phyloP scores from a whole-genome alignment of 2,797 vertebrate genomes.

The Propithecus perrieri region DNA sequence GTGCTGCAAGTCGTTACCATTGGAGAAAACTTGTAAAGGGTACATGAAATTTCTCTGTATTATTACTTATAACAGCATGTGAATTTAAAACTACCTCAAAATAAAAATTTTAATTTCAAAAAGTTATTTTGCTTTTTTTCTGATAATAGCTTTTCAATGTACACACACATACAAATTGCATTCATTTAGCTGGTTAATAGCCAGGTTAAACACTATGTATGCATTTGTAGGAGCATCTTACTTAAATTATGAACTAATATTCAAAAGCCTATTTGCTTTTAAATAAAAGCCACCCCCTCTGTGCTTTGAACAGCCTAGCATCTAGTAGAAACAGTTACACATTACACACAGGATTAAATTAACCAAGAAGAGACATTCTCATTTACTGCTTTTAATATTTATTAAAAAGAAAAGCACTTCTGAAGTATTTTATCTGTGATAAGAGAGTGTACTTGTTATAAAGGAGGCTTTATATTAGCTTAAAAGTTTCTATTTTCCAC shows the following conservation, averaged over 20 bases:
- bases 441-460: neutral
- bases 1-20: neutral
- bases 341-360: neutral
- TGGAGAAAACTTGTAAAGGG: neutral
- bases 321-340: neutral
- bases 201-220: neutral
- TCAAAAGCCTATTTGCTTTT: neutral
- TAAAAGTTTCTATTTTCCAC: neutral
- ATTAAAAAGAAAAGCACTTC: neutral
- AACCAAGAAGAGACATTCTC: neutral
- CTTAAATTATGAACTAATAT: neutral
- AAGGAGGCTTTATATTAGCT: neutral
- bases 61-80: neutral
- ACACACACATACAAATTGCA: neutral
- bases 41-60: neutral
- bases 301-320: neutral
- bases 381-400: neutral
- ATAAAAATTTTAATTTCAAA: neutral
- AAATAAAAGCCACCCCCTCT: neutral
- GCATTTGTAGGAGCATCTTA: neutral
- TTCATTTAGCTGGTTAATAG: neutral
- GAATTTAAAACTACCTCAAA: neutral
- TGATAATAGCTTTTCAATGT: neutral
- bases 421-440: neutral
- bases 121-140: neutral